A percentile compares a stretch with the other conserved stretches of the same genome.
phyloP scores from a whole-genome alignment of 2,888 invertebrate genomes.

The Dasypogon diadema region DNA sequence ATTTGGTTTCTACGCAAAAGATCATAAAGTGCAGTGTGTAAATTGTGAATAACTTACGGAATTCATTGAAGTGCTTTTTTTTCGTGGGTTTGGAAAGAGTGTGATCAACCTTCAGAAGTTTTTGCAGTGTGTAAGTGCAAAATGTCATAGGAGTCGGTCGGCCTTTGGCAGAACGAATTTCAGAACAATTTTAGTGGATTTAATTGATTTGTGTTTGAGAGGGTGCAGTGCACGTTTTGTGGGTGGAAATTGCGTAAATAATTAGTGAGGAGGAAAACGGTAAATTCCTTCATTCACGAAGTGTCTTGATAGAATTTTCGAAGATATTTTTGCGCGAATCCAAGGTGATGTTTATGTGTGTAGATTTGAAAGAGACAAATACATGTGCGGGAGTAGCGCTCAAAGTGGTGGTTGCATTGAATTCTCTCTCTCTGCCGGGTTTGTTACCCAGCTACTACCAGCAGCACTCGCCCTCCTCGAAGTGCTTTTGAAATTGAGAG shows the following conservation, averaged over 20 bases:
- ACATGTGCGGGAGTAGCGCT: not conserved
- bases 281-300: conserved; percentile 43
- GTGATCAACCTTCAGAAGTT: conserved; percentile 8
- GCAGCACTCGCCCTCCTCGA: too few relatives aligned
- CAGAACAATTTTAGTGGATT: not conserved
- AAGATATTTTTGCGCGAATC: conserved; percentile 38
- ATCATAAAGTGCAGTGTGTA: not conserved
- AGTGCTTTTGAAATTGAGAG: too few relatives aligned
- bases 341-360: conserved; percentile 41
- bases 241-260: conserved; percentile 31
- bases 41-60: not conserved
- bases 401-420: too few relatives aligned
- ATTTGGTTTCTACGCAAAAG: too few relatives aligned
- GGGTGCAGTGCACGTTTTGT: too few relatives aligned
- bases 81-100: not conserved
- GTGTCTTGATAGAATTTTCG: conserved; percentile 35
- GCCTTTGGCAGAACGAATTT: too few relatives aligned
- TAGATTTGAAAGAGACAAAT: conserved; percentile 17
- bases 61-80: conserved; percentile 10
- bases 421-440: too few relatives aligned
- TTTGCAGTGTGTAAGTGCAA: conserved; percentile 39
- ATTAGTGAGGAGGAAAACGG: conserved; percentile 21
- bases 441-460: too few relatives aligned
- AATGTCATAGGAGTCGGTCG: conserved; percentile 30
- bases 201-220: not conserved